Evolutionary conservation across 1,140 invertebrate species (phyloP).

Genomic region (Zelostemma sp.): DNA sequence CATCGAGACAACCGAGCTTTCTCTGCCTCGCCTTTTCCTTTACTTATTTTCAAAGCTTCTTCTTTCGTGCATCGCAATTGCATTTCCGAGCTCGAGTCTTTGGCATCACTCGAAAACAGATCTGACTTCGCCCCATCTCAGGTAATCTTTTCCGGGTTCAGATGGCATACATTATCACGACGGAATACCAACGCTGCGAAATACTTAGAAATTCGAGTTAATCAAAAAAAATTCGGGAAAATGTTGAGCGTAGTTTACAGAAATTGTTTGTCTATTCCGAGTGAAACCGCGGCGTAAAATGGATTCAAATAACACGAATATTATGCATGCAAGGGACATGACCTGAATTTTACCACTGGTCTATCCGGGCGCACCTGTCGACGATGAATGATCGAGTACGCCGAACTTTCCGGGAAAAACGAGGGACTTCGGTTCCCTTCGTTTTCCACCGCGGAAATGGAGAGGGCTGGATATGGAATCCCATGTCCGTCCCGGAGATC

Average conservation of each 20-base stretch:
- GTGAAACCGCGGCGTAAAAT: constrained; percentile 15
- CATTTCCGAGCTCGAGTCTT: constrained; percentile 22
- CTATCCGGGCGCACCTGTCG: constrained; percentile 13
- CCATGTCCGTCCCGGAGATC: constrained; percentile 34
- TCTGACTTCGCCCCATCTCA: constrained; percentile 8
- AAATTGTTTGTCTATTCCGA: too few relatives aligned
- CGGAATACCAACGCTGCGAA: background rate
- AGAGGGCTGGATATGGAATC: constrained; percentile 14
- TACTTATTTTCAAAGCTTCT: constrained; percentile 25
- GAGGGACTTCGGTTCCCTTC: background rate
- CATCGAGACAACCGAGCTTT: constrained; percentile 20
- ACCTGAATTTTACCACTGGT: constrained; percentile 20
- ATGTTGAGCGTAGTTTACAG: background rate
- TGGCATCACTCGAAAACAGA: constrained; percentile 22
- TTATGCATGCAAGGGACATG: constrained; percentile 14
- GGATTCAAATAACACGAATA: constrained; percentile 29
- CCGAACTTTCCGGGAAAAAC: constrained; percentile 13
- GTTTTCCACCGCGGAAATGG: background rate
- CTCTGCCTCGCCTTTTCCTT: constrained; percentile 3
- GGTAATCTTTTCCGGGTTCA: background rate
- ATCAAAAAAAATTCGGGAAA: background rate
- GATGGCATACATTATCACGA: background rate
- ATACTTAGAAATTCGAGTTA: background rate
- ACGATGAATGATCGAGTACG: constrained; percentile 30
- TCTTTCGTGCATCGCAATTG: constrained; percentile 25